These are phyloP conservation scores for Eupsilia transversa DNA, from an alignment of 2,888 invertebrate species.

Conservation along the genomic window DNA sequence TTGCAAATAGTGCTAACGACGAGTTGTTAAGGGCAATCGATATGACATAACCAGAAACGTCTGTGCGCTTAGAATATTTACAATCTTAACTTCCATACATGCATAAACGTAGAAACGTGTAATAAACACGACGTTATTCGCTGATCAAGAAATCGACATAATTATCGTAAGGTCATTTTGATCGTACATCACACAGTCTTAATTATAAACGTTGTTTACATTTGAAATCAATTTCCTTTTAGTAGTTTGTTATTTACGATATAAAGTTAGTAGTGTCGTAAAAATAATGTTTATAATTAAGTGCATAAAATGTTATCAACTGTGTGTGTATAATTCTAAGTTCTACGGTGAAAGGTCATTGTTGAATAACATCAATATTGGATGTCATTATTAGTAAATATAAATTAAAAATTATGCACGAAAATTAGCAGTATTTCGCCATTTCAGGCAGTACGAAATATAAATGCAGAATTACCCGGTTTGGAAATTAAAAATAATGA, in stretches of 20 bases:
- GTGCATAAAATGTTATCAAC: slow-evolving; percentile 47
- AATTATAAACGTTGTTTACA: slow-evolving; percentile 63
- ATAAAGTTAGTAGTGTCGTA: slow-evolving; percentile 43
- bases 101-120: slow-evolving; percentile 34
- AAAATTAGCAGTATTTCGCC: slow-evolving; percentile 68
- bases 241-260: slow-evolving; percentile 47
- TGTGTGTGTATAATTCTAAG: slow-evolving; percentile 57
- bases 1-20: slow-evolving; percentile 30
- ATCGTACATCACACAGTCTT: slow-evolving; percentile 55
- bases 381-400: slow-evolving; percentile 74
- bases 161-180: slow-evolving; percentile 26
- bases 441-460: slow-evolving; percentile 68
- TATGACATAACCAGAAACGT: slow-evolving; percentile 27
- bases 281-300: slow-evolving; percentile 66
- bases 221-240: slow-evolving; percentile 30
- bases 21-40: slow-evolving; percentile 16
- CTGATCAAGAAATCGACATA: slow-evolving; percentile 20
- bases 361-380: slow-evolving; percentile 73
- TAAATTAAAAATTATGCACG: slow-evolving; percentile 75
- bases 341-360: slow-evolving; percentile 57
- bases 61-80: slow-evolving; percentile 41
- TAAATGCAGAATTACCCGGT: slow-evolving; percentile 4
- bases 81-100: slow-evolving; percentile 16
- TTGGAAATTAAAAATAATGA: slow-evolving; percentile 6
- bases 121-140: slow-evolving; percentile 20